Base-by-base conservation (phyloP, 2,888 invertebrate genomes). In the Tenthredo amoena region DNA sequence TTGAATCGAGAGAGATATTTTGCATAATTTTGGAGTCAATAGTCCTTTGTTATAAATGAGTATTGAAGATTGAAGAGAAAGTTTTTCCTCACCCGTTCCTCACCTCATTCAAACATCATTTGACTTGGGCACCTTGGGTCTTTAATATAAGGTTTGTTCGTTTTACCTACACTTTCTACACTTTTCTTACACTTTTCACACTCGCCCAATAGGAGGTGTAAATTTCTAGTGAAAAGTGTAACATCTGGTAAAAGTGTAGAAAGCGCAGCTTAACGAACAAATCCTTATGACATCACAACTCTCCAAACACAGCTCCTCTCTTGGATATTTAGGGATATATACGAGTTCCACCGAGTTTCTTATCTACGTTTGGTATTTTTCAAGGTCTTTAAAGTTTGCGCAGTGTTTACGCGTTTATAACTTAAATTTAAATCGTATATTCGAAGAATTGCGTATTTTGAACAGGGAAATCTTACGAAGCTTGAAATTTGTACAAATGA, bases 371-470 rank as follows among this genome's bases (percentile, higher is more conserved):
- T 9, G 6, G 1, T 12, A 9, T 3, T 21, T 74, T 43, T 43
- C 0, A 18, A 21, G 43, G 43, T 74, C 7, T 74, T 34, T 18
- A 18, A 34, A 34, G 1, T 4, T 12, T 12, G 31, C 31, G 26
- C n/a, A 40, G 37, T 40, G 37, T 43, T 74, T 43, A 74, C 72
- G 72, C n/a, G 43, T 21, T 74, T 21, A 15, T 74, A 74, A 74
- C 72, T 43, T 74, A 74, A 74, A 21, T 74, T 43, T 21, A 7
- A 43, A 43, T 74, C 40, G n/a, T 12, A 21, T 74, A 21, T 43
- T 71, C 37, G 37, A n/a, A 71, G 4, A 43, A 37, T 77, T 34
- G 6, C 12, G 43, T 76, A 47, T 47, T 15, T 26, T n/a, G 2
- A 34, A 26, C n/a, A 50, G 50, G 12, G 18, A 47, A 31, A 10